Evolutionary conservation across 2,888 invertebrate genomes (phyloP), one percentile per base, ranked within the genome.

Genomic region (Unio pictorum): DNA sequence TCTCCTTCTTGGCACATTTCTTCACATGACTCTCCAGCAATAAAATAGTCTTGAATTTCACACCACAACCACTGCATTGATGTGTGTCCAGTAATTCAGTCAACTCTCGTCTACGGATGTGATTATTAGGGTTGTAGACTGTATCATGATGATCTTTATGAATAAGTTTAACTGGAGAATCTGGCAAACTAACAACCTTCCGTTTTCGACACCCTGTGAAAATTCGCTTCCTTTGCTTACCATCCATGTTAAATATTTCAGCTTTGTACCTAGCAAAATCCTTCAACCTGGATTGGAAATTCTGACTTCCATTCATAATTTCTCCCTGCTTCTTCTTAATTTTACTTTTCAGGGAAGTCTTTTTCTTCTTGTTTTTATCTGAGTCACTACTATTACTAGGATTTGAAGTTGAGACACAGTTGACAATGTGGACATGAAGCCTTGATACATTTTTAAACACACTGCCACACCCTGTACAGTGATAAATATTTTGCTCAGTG

Each of bases 341-440:
- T 20, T 64, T 71, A 64, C 71, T 78, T 59, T 65, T 71, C 11
- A 73, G 61, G 5, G 73, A 66, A 26, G 71, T 71, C 65, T 80
- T 81, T 8, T n/a, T 57, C n/a, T 65, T 67, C 59, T 66, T 71
- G 23, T 69, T 68, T 28, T 68, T 69, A 30, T 61, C n/a, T 55
- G 69, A 72, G 17, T 55, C 34, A n/a, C 59, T 58, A 60, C 72
- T 73, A 66, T 64, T 69, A 17, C 65, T 62, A 54, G 74, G 72
- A 68, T 78, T 69, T 60, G 74, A 55, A 30, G 68, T 75, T 28
- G 81, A 75, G 45, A 81, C 83, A 89, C 97, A 97, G 87, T 95
- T 95, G 60, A 97, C 90, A 91, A 97, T 95, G 88, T 97, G 97
- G 66, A 94, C 93, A 78, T 97, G 96, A 72, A 97, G 92, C 80